Conservation (phyloP, 2,113 vertebrate genomes). For the Corythornis cristatus region DNA sequence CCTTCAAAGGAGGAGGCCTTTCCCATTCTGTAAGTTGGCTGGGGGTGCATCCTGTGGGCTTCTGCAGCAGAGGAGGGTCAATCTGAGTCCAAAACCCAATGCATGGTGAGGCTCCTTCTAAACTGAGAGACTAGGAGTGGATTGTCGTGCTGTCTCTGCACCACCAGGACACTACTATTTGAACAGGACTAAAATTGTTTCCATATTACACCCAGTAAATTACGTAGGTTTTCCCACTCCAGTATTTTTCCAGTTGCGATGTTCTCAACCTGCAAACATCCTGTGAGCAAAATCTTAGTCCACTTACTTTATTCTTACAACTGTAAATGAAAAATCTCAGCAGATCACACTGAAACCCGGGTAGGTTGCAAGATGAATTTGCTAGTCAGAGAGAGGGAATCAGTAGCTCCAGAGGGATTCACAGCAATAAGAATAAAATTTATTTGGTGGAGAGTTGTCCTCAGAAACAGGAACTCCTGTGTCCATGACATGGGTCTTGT, state of each 20-base stretch:
- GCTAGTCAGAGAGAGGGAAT: not conserved
- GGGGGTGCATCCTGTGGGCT: not conserved
- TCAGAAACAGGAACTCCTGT: not conserved
- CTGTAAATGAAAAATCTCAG: not conserved
- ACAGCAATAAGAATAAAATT: not conserved
- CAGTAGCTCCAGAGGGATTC: not conserved
- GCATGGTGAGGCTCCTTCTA: not conserved
- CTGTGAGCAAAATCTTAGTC: not conserved
- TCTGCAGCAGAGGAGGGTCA: not conserved
- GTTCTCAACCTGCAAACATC: not conserved
- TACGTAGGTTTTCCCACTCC: not conserved
- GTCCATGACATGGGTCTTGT: rapidly evolving
- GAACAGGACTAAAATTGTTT: not conserved
- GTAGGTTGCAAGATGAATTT: not conserved
- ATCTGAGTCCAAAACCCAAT: not conserved
- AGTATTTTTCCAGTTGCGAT: not conserved
- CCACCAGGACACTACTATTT: not conserved
- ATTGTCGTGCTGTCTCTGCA: not conserved
- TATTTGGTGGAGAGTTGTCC: not conserved
- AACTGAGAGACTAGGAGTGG: not conserved
- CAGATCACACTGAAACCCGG: not conserved
- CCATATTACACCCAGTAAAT: rapidly evolving
- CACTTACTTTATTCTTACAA: not conserved
- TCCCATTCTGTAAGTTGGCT: not conserved
- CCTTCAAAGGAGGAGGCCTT: not conserved